phyloP scores from a whole-genome alignment of 2,113 vertebrate genomes.

The Takifugu bimaculatus region DNA sequence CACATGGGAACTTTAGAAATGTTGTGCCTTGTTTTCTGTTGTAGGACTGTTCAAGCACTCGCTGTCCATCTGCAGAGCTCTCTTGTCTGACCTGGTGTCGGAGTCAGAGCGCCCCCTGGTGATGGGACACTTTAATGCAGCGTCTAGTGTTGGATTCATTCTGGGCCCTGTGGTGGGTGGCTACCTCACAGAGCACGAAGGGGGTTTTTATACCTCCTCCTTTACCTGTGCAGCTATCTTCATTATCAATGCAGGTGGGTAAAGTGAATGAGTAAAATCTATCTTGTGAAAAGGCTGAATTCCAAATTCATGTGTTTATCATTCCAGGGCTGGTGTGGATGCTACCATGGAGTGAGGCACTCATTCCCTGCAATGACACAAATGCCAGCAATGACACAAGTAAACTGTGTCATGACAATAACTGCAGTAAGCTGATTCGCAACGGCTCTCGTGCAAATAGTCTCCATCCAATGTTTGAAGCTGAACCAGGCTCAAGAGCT shows the following conservation, averaged over 20 bases:
- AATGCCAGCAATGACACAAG: slow-evolving; percentile 30
- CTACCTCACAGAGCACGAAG: slow-evolving; percentile 85
- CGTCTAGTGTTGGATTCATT: slow-evolving; percentile 91
- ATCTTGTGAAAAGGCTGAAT: background rate
- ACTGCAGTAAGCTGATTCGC: slow-evolving; percentile 30
- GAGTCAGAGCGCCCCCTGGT: slow-evolving; percentile 87
- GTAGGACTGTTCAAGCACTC: slow-evolving; percentile 97
- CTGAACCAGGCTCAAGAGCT: background rate
- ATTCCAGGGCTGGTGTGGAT: slow-evolving; percentile 85
- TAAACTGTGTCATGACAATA: slow-evolving; percentile 31
- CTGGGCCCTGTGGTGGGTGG: slow-evolving; percentile 91
- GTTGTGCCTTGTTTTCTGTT: slow-evolving; percentile 17
- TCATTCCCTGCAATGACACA: slow-evolving; percentile 38
- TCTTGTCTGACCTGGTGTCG: slow-evolving; percentile 89
- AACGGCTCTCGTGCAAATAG: slow-evolving; percentile 51
- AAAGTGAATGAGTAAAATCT: background rate
- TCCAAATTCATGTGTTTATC: slow-evolving; percentile 1
- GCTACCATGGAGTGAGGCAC: slow-evolving; percentile 77
- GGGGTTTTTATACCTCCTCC: slow-evolving; percentile 85
- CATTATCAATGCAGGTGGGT: slow-evolving; percentile 87
- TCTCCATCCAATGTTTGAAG: background rate
- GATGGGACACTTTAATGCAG: slow-evolving; percentile 90
- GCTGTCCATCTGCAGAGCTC: slow-evolving; percentile 89
- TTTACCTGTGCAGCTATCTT: slow-evolving; percentile 87
- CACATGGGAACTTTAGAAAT: too few relatives aligned